Evolutionary conservation across 2,888 invertebrate species (phyloP).

Genomic region (Rhingia campestris): DNA sequence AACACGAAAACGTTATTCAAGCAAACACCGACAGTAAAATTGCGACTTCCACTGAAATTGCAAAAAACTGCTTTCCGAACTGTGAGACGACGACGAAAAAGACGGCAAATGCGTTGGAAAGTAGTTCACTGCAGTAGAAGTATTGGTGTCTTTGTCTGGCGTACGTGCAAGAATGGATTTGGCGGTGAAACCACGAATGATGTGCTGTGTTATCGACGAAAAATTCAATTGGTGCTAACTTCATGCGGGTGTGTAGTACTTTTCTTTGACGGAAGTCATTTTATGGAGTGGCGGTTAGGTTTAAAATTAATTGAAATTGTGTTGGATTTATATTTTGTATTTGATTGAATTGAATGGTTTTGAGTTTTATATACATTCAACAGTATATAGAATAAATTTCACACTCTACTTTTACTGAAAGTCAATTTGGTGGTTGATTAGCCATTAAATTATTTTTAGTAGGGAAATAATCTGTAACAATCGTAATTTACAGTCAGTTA

Average conservation of each 20-base stretch:
- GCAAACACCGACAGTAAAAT: slow-evolving; percentile 68
- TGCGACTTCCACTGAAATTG: slow-evolving; percentile 60
- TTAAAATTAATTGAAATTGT: not conserved
- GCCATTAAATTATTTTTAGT: too few species aligned
- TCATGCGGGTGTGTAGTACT: not conserved
- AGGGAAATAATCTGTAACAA: too few species aligned
- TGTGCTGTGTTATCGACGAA: slow-evolving; percentile 33
- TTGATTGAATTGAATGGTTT: too few species aligned
- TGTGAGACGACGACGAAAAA: slow-evolving; percentile 18
- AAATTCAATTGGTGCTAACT: slow-evolving; percentile 9
- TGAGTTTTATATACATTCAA: too few species aligned
- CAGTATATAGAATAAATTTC: too few species aligned
- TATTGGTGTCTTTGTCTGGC: slow-evolving; percentile 45
- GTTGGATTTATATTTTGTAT: too few species aligned
- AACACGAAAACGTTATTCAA: slow-evolving; percentile 66
- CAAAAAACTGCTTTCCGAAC: slow-evolving; percentile 38
- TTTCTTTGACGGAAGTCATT: not conserved
- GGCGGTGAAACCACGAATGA: slow-evolving; percentile 21
- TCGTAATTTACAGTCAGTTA: too few species aligned
- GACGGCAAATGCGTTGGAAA: slow-evolving; percentile 35
- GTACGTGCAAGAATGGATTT: not conserved
- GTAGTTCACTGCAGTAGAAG: slow-evolving; percentile 43
- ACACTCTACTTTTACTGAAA: too few species aligned
- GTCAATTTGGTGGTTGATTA: too few species aligned
- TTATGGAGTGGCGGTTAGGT: not conserved